Conservation (phyloP, 2,113 vertebrate species). For the Hystrix brachyura region DNA sequence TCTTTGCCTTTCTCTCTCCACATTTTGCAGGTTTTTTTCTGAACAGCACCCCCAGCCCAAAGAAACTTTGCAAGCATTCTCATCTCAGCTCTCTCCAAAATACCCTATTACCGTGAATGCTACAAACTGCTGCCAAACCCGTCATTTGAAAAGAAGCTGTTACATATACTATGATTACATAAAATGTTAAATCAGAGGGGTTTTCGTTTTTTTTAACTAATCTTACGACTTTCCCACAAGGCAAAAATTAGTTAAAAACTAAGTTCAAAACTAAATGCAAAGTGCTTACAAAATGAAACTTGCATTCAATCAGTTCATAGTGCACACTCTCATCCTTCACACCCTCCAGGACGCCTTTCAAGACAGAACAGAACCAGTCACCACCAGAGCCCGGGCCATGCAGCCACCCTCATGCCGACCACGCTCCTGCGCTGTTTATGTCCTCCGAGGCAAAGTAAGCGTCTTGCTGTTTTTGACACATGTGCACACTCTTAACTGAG, state of each 20-base stretch:
- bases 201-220: not conserved
- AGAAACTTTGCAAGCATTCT: not conserved
- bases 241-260: not conserved
- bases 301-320: not conserved
- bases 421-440: not conserved
- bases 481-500: not conserved
- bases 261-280: not conserved
- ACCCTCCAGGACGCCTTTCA: not conserved
- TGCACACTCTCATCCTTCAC: not conserved
- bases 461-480: not conserved
- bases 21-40: not conserved
- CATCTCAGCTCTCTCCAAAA: not conserved
- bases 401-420: no score
- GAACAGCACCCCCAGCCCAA: not conserved
- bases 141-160: slow-evolving; percentile 7
- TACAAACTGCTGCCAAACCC: not conserved
- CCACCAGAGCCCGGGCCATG: not conserved
- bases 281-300: not conserved
- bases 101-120: not conserved
- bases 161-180: not conserved
- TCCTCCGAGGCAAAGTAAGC: not conserved
- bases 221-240: not conserved
- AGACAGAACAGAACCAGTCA: not conserved
- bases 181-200: not conserved
- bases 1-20: not conserved